phyloP scores from a whole-genome alignment of 2,113 vertebrate genomes.

The Ophthalmolycus amberensis region DNA sequence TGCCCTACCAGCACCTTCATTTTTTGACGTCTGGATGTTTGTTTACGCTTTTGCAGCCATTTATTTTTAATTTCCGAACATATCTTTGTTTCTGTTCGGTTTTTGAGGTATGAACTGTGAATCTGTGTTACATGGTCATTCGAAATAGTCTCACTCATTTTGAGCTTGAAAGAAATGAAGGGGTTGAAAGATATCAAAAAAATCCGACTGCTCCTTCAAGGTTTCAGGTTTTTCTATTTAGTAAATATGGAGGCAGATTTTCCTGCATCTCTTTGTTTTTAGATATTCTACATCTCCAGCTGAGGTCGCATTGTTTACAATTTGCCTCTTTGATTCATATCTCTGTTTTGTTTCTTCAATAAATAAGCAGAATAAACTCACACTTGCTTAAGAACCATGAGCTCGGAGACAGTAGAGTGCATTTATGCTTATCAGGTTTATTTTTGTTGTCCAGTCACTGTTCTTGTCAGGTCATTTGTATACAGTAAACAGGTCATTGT shows the following conservation, averaged over 20 bases:
- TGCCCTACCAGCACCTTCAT: slow-evolving; percentile 72
- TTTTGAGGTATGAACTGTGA: slow-evolving; percentile 76
- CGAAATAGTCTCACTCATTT: slow-evolving; percentile 48
- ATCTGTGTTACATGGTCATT: slow-evolving; percentile 73
- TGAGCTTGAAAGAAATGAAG: slow-evolving; percentile 23
- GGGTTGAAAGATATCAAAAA: neutral
- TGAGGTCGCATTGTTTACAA: slow-evolving; percentile 66
- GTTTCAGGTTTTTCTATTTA: slow-evolving; percentile 43
- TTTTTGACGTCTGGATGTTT: slow-evolving; percentile 66
- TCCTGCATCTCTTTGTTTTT: slow-evolving; percentile 61
- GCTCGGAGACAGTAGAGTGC: slow-evolving; percentile 49
- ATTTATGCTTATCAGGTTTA: slow-evolving; percentile 66
- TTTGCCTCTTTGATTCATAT: slow-evolving; percentile 53
- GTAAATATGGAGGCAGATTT: slow-evolving; percentile 46
- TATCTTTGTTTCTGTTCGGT: slow-evolving; percentile 55
- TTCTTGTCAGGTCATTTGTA: slow-evolving; percentile 60
- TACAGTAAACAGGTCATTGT: slow-evolving; percentile 66
- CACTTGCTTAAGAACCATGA: slow-evolving; percentile 30
- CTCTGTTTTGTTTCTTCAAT: slow-evolving; percentile 48
- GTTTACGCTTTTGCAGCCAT: slow-evolving; percentile 59
- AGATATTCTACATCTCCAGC: slow-evolving; percentile 51
- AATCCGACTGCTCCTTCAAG: slow-evolving; percentile 25
- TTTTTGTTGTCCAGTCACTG: slow-evolving; percentile 64
- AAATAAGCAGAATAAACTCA: slow-evolving; percentile 32
- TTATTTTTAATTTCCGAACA: slow-evolving; percentile 37